Base-by-base conservation (phyloP, 92 coral and sea anemone genomes). In the Plumapathes pennacea region DNA sequence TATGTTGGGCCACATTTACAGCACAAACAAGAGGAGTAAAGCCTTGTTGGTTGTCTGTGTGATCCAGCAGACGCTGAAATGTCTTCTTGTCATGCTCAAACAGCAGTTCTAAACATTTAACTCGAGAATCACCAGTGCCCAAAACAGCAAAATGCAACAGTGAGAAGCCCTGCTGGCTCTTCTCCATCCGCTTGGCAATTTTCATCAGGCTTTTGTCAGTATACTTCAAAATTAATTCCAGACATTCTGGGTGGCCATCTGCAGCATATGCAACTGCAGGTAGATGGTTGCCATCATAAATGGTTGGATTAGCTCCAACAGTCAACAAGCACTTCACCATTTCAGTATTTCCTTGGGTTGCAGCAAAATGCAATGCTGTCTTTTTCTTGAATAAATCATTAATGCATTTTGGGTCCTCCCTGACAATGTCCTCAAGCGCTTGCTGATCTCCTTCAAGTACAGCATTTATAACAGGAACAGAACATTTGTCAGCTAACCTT, bases 261-360 rank as follows among this genome's bases (percentile, higher is more conserved):
- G 83, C 66, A 19, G 96, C 97, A 76, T 91, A 91, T 3, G 84
- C 92, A 51, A 80, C 50, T 3, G 97, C 77, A 8, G 89, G 83
- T 42, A 91, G 60, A 33, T 76, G 72, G 25, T 73, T 50, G 44
- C 80, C 69, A 63, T 91, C 97, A n/a, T 59, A 52, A 11, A 85
- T 75, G 25, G 73, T 69, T 25, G 69, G 67, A 63, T 91, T 85
- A 22, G 92, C 78, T 38, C 84, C 85, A 43, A 18, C 40, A 21
- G 72, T 43, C 10, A 91, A 62, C 21, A 91, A 62, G 31, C 87
- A 38, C 49, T 86, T 57, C 27, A 89, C 85, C 49, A 91, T 60
- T 17, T 75, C 64, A 8, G 71, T 67, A 31, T 70, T 79, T 41
- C 88, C 96, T 34, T 54, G 72, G 9, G 74, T 40, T 9, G 88